A percentile compares a stretch with the other conserved stretches of the same genome.
These are phyloP conservation scores for Willowsia nigromaculata DNA, from an alignment of 2,888 invertebrate genomes.

Conservation along the genomic window DNA sequence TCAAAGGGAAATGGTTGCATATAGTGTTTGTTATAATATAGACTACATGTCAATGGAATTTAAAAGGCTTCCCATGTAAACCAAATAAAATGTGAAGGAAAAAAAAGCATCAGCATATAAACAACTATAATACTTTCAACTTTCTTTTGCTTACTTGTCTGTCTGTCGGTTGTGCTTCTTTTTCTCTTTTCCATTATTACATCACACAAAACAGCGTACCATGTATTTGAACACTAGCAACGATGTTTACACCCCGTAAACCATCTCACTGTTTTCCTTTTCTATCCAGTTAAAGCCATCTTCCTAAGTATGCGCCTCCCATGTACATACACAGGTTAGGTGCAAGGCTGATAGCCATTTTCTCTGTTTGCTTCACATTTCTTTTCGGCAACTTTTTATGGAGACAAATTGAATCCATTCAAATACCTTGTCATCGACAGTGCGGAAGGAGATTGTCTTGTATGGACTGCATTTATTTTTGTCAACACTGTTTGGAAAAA, in stretches of 20 bases:
- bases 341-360: constrained; percentile 36
- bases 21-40: constrained; percentile 1
- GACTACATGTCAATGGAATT: constrained; percentile 60
- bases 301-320: not conserved
- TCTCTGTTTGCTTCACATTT: constrained; percentile 52
- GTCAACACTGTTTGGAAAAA: constrained; percentile 63
- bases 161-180: not conserved
- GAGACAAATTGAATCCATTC: constrained; percentile 71
- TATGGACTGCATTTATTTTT: constrained; percentile 71
- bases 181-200: constrained; percentile 32
- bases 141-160: constrained; percentile 32
- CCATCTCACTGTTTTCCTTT: constrained; percentile 5
- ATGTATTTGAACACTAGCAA: not conserved
- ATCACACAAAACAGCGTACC: constrained; percentile 39
- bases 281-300: not conserved
- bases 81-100: constrained; percentile 58
- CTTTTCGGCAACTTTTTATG: constrained; percentile 70
- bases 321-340: not conserved
- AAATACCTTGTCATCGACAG: constrained; percentile 70
- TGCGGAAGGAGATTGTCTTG: constrained; percentile 67
- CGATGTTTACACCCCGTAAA: constrained; percentile 27
- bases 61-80: constrained; percentile 69
- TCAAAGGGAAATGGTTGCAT: constrained; percentile 19
- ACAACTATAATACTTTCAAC: constrained; percentile 52
- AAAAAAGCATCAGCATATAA: constrained; percentile 44